Evolutionary conservation across 23 tunicate species (phyloP).

Genomic region (Ascidia mentula): DNA sequence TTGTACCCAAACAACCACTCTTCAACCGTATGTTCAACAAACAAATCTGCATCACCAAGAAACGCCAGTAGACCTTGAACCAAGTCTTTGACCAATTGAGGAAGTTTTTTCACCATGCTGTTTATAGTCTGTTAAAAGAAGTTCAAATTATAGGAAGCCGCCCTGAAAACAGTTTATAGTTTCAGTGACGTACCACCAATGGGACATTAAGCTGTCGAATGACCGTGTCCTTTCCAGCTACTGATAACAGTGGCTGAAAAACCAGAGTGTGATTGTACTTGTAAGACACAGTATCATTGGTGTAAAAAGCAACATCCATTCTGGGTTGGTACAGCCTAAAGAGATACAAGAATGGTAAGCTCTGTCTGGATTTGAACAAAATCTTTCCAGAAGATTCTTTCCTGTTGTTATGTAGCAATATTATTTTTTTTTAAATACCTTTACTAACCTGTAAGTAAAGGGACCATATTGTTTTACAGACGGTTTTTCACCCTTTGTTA

Average conservation of each 20-base stretch:
- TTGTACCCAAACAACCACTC: slow-evolving; percentile 81
- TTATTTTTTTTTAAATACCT: too few relatives aligned
- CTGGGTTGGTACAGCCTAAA: slow-evolving; percentile 59
- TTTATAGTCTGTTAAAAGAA: slow-evolving; percentile 8
- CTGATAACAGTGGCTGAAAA: slow-evolving; percentile 27
- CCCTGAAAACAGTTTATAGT: not conserved
- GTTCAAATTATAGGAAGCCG: not conserved
- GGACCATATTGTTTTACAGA: slow-evolving; percentile 73
- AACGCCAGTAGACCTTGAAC: not conserved
- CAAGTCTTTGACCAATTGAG: not conserved
- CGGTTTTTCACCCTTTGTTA: slow-evolving; percentile 64
- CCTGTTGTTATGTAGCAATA: too few relatives aligned
- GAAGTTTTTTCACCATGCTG: slow-evolving; percentile 4
- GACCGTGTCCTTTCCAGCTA: not conserved
- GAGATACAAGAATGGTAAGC: not conserved
- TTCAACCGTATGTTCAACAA: slow-evolving; percentile 64
- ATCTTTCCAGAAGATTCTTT: too few relatives aligned
- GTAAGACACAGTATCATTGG: slow-evolving; percentile 70
- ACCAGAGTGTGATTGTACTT: slow-evolving; percentile 91
- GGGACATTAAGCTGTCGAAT: slow-evolving; percentile 74
- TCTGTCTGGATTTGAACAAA: too few relatives aligned
- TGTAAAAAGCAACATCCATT: slow-evolving; percentile 63
- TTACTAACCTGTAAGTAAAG: slow-evolving; percentile 51
- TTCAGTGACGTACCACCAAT: slow-evolving; percentile 26
- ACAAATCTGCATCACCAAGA: slow-evolving; percentile 30